phyloP scores from a whole-genome alignment of 1,140 invertebrate species.

The Neodiprion lecontei region DNA sequence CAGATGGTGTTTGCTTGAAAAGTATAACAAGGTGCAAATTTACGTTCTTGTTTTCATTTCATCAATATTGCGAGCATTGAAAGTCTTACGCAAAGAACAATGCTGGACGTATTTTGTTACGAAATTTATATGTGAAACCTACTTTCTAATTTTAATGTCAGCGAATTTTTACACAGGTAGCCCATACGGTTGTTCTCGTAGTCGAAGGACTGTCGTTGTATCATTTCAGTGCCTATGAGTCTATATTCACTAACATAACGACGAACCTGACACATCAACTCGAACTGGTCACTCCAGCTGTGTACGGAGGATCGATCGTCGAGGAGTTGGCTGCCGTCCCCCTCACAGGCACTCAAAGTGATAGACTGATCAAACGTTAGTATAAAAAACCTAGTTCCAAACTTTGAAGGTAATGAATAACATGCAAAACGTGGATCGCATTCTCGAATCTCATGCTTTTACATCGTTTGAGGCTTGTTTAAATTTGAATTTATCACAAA shows the following conservation, averaged over 20 bases:
- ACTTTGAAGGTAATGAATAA: not conserved
- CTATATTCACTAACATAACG: constrained; percentile 66
- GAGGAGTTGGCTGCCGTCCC: constrained; percentile 80
- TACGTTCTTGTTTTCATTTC: constrained; percentile 13
- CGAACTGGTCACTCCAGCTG: constrained; percentile 76
- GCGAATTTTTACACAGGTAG: constrained; percentile 34
- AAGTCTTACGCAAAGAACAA: not conserved
- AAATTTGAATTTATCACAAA: not conserved
- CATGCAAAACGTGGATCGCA: not conserved
- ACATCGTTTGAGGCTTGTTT: not conserved
- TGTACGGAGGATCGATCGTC: constrained; percentile 75
- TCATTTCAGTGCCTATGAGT: constrained; percentile 74
- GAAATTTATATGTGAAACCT: not conserved
- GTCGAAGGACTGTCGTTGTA: constrained; percentile 79
- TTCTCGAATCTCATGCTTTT: not conserved
- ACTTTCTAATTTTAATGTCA: constrained; percentile 18
- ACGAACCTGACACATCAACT: constrained; percentile 69
- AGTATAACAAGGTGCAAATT: constrained; percentile 67
- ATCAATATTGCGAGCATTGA: too few species aligned
- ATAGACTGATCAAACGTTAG: constrained; percentile 65
- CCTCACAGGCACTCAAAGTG: constrained; percentile 72
- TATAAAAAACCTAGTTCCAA: constrained; percentile 14
- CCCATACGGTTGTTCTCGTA: constrained; percentile 76
- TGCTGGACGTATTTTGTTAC: not conserved
- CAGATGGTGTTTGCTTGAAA: constrained; percentile 84